Evolutionary conservation across 2,888 invertebrate genomes (phyloP).

Genomic region (Trimorus sp.): DNA sequence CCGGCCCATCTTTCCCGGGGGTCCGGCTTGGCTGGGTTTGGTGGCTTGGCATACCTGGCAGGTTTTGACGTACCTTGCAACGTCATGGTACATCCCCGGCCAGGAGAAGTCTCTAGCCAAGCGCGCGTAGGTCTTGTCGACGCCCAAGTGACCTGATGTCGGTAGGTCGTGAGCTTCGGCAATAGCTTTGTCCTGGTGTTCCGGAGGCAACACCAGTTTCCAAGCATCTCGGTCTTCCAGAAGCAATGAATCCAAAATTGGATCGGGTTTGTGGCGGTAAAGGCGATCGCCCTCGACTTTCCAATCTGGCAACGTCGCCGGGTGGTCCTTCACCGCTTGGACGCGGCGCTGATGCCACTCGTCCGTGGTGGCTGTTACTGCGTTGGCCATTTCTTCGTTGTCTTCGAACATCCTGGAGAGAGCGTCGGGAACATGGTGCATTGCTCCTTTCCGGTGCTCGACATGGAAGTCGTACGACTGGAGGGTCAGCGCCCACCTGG

Average conservation of each 20-base stretch:
- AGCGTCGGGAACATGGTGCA: no score
- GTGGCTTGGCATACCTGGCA: slow-evolving; percentile 9
- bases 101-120: slow-evolving; percentile 25
- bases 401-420: no score
- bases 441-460: neutral
- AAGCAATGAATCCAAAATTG: no score
- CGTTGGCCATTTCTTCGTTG: no score
- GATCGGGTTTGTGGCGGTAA: neutral
- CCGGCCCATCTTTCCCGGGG: slow-evolving; percentile 4
- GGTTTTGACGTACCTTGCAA: neutral
- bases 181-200: neutral
- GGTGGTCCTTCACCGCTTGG: neutral
- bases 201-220: no score
- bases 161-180: slow-evolving; percentile 11
- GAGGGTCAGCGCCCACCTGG: slow-evolving; percentile 56
- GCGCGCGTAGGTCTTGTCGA: slow-evolving; percentile 20
- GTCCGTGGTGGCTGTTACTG: no score
- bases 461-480: slow-evolving; percentile 42
- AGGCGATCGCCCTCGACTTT: neutral
- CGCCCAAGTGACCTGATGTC: slow-evolving; percentile 7
- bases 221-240: no score
- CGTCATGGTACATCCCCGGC: slow-evolving; percentile 17
- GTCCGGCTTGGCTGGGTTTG: slow-evolving; percentile 1
- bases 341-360: neutral
- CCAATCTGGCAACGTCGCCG: neutral